phyloP scores from a whole-genome alignment of 2,888 invertebrate genomes.

The Candidula unifasciata region DNA sequence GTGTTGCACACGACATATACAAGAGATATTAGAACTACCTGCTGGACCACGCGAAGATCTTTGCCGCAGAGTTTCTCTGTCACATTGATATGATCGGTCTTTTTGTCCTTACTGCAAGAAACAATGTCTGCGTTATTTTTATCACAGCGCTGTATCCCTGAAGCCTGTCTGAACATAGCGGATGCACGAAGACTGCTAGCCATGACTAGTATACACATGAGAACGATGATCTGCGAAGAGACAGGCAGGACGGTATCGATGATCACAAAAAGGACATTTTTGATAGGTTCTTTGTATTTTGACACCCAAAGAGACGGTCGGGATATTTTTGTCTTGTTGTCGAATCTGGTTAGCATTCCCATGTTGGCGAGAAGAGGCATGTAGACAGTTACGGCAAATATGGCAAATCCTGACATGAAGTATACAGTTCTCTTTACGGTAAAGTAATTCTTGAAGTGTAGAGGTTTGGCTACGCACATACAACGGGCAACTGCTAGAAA shows the following conservation, averaged over 20 bases:
- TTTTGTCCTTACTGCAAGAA: background rate
- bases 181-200: background rate
- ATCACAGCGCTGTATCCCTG: background rate
- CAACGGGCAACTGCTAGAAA: slow-evolving; percentile 38
- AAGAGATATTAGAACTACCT: slow-evolving; percentile 3
- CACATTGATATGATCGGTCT: no score
- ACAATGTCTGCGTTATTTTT: background rate
- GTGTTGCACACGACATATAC: background rate
- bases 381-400: slow-evolving; percentile 6
- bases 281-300: background rate
- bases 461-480: slow-evolving; percentile 37
- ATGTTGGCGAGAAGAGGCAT: slow-evolving; percentile 1
- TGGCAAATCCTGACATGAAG: background rate
- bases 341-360: background rate
- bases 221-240: slow-evolving; percentile 12
- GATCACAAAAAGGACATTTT: background rate
- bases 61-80: background rate
- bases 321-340: background rate
- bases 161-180: slow-evolving; percentile 14
- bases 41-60: slow-evolving; percentile 12
- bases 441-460: slow-evolving; percentile 30
- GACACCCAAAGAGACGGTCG: background rate
- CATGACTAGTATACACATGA: slow-evolving; percentile 23
- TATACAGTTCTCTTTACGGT: background rate
- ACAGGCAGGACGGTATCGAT: slow-evolving; percentile 11